Evolutionary conservation across 2,113 vertebrate species (phyloP), one percentile per base, ranked within the genome.

Genomic region (Cricetomys ansorgei): DNA sequence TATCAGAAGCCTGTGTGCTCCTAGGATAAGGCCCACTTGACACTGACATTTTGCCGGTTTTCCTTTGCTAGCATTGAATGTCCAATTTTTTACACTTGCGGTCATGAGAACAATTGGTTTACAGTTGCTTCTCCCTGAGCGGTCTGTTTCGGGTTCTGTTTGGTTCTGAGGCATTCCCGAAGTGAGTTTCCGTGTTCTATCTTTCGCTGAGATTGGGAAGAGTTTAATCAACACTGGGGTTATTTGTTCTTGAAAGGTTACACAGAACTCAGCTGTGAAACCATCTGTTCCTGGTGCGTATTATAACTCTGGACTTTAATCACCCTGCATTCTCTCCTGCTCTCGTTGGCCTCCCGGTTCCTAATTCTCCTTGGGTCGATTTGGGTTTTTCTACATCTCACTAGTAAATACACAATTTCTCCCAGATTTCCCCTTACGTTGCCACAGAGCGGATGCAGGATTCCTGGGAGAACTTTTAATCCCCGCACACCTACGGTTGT

Each of bases 201-300:
- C 90, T 93, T 95, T 88, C 73, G 65, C 89, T 94, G 88, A 90
- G 94, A 96, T 92, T 53, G 16, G 69, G 50, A 92, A 89, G 89
- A 59, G n/a, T 90, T 80, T 97, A 94, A 90, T 96, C 96, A 96
- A 97, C 75, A 64, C 59, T 62, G 69, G 89, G 86, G 86, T 96
- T 96, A 96, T 97, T 97, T 97, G 94, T 96, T 97, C 92, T 95
- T 94, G 95, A 96, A 96, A 92, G 95, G 92, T 96, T 96, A 90
- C 96, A 81, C 37, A 88, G 95, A 94, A 90, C 88, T 96, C 92
- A 93, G 89, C 95, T 94, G 96, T 97, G 97, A 95, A 96, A 70
- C 97, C 97, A 94, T 96, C 96, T 97, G 95, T 93, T 96, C 95
- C 94, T 40, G 75, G 96, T 96, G 96, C 97, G 94, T 97, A 95